Conservation (phyloP, 2,888 invertebrate genomes). For the Acanthosepion pharaonis region DNA sequence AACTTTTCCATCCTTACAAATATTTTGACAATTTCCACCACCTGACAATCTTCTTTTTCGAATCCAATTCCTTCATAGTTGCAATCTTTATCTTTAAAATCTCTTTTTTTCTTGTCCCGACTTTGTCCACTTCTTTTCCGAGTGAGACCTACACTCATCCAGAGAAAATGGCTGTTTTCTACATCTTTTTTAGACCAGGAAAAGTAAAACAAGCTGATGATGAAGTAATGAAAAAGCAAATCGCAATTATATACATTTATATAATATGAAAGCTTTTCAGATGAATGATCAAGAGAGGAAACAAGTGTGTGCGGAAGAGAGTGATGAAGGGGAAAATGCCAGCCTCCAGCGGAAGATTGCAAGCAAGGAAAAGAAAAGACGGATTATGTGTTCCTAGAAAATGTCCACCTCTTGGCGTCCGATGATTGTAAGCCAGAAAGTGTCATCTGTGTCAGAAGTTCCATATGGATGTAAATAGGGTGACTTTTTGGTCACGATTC, state of each 20-base stretch:
- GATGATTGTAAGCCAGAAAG: not conserved
- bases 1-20: not conserved
- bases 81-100: not conserved
- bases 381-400: not conserved
- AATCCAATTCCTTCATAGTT: not conserved
- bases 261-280: not conserved
- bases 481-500: not conserved
- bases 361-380: not conserved
- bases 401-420: not conserved
- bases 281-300: not conserved
- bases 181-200: not conserved
- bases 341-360: not conserved
- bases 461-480: constrained; percentile 20
- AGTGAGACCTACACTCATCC: not conserved
- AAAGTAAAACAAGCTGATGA: not conserved
- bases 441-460: constrained; percentile 22
- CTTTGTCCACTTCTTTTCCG: not conserved
- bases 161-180: not conserved
- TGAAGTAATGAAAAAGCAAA: not conserved
- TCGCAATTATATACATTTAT: not conserved
- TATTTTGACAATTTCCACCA: not conserved
- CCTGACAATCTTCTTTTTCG: not conserved
- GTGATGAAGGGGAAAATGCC: not conserved
- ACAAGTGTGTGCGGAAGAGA: not conserved
- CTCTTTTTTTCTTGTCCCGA: not conserved